These are phyloP conservation scores for Bubalus kerabau DNA, from an alignment of 2,113 vertebrate species.

Conservation along the genomic window DNA sequence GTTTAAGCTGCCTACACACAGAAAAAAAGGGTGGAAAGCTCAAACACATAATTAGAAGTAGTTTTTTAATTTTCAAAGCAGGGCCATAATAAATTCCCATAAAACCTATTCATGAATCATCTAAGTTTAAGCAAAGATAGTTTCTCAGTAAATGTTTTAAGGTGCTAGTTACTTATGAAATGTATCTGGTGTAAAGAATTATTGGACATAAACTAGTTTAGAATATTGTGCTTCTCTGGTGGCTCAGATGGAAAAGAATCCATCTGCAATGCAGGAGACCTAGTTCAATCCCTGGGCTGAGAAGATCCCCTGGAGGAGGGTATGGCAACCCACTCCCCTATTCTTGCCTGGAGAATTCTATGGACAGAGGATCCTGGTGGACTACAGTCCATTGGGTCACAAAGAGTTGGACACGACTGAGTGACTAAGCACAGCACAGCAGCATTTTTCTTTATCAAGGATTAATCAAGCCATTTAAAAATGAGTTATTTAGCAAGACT, in stretches of 20 bases:
- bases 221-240: background rate
- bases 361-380: background rate
- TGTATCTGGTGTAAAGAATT: background rate
- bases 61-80: background rate
- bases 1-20: background rate
- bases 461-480: background rate
- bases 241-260: fast-evolving
- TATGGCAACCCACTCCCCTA: background rate
- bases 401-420: background rate
- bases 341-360: background rate
- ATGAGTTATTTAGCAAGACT: background rate
- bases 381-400: background rate
- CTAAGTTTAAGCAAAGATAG: background rate
- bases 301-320: background rate
- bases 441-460: background rate
- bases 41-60: background rate
- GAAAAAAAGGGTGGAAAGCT: background rate
- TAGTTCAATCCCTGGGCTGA: background rate
- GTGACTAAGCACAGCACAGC: background rate
- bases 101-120: background rate
- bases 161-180: background rate
- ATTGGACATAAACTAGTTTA: background rate
- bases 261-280: background rate
- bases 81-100: background rate
- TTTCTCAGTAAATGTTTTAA: background rate